Conservation (phyloP, 2,888 invertebrate species). For the Enchytraeus crypticus region DNA sequence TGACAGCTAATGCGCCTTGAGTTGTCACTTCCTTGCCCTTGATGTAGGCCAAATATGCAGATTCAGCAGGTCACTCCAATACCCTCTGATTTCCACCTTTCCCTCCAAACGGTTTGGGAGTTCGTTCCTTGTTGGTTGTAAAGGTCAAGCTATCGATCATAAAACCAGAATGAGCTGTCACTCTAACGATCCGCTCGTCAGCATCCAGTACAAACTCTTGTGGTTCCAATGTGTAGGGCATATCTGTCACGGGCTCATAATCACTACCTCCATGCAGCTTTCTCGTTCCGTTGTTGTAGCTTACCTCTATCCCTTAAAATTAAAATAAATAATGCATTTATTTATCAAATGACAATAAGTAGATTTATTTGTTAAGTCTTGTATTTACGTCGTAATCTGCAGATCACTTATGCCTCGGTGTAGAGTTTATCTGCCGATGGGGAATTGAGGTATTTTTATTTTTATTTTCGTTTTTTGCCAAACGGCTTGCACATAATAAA, state of each 20-base stretch:
- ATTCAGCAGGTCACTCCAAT: not conserved
- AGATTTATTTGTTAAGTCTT: too few species aligned
- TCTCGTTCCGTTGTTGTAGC: not conserved
- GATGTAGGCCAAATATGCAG: conserved; percentile 4
- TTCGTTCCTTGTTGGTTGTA: not conserved
- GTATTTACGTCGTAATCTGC: too few species aligned
- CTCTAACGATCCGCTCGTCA: not conserved
- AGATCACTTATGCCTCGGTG: too few species aligned
- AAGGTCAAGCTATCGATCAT: not conserved
- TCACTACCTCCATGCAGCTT: not conserved
- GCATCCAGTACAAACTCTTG: not conserved
- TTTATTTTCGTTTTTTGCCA: too few species aligned
- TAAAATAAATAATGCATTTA: too few species aligned
- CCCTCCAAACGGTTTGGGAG: not conserved
- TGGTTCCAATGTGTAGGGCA: too few species aligned
- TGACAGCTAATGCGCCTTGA: not conserved
- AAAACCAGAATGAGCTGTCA: not conserved
- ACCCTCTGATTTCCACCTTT: not conserved
- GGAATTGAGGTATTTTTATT: too few species aligned
- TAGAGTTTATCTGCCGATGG: too few species aligned
- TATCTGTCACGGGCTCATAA: not conserved
- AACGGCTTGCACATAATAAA: too few species aligned
- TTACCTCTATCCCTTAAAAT: not conserved
- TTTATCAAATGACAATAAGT: too few species aligned
- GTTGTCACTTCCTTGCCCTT: conserved; percentile 2